Conservation (phyloP, 2,113 vertebrate genomes). For the Sylvia atricapilla region DNA sequence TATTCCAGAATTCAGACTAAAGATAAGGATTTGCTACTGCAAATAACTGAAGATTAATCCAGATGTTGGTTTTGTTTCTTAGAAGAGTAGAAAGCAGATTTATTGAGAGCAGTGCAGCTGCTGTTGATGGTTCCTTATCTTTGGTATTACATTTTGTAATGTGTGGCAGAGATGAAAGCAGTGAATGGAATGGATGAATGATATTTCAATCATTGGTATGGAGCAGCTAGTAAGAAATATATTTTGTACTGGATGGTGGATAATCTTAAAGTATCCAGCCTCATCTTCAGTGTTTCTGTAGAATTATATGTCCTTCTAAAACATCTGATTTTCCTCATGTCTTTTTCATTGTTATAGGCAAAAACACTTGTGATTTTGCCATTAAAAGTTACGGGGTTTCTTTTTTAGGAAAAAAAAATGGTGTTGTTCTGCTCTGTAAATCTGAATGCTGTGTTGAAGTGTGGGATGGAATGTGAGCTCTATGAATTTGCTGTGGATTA, state of each 20-base stretch:
- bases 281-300: neutral
- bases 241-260: neutral
- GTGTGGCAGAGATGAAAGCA: slow-evolving; percentile 22
- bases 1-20: slow-evolving; percentile 30
- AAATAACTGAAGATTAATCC: slow-evolving; percentile 3
- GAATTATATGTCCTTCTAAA: neutral
- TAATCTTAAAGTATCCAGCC: neutral
- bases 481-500: neutral
- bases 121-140: slow-evolving; percentile 29
- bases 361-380: neutral
- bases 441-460: neutral
- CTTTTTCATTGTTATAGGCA: neutral
- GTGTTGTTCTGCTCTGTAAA: neutral
- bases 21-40: slow-evolving; percentile 39
- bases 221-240: neutral
- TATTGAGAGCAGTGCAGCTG: neutral
- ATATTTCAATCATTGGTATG: neutral
- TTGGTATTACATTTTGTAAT: neutral
- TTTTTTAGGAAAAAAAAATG: neutral
- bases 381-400: neutral
- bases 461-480: neutral
- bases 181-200: neutral
- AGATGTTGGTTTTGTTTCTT: slow-evolving; percentile 1
- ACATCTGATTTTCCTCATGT: neutral
- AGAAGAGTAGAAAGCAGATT: neutral